phyloP scores from a whole-genome alignment of 2,113 vertebrate genomes.

The Brachyhypopomus occidentalis region DNA sequence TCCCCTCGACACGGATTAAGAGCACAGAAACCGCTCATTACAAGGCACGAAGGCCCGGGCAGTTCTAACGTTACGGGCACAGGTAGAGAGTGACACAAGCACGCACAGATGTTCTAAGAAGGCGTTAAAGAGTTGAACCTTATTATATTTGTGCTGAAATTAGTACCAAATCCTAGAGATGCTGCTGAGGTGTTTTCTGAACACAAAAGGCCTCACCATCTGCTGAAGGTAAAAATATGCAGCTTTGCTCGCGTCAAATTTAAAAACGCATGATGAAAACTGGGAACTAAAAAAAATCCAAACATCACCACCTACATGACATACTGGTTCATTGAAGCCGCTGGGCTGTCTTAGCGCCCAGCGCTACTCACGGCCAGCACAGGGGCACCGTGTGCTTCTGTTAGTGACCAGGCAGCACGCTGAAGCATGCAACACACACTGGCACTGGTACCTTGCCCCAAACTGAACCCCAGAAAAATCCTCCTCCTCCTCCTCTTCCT shows the following conservation, averaged over 20 bases:
- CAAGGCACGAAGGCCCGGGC: not conserved
- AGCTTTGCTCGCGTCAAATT: slow-evolving; percentile 4
- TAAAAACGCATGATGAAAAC: not conserved
- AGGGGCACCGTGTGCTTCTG: slow-evolving; percentile 31
- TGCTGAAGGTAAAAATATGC: not conserved
- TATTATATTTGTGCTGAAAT: slow-evolving; percentile 40
- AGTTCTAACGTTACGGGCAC: not conserved
- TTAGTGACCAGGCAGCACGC: slow-evolving; percentile 59
- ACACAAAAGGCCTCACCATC: not conserved
- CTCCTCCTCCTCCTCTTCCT: slow-evolving; percentile 84
- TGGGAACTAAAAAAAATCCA: not conserved
- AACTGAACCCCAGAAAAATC: slow-evolving; percentile 96
- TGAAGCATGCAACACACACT: slow-evolving; percentile 70
- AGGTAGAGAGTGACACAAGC: not conserved
- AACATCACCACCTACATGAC: not conserved
- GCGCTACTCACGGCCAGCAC: not conserved
- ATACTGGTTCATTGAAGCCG: slow-evolving; percentile 2
- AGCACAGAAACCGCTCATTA: slow-evolving; percentile 11
- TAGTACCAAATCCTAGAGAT: not conserved
- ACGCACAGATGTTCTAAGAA: not conserved
- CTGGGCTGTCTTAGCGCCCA: slow-evolving; percentile 19
- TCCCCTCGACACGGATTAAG: slow-evolving; percentile 14
- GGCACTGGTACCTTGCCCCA: slow-evolving; percentile 94
- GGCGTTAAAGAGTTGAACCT: slow-evolving; percentile 1
- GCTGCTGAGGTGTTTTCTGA: not conserved